phyloP scores from a whole-genome alignment of 2,797 vertebrate genomes.

The Liasis olivaceus region DNA sequence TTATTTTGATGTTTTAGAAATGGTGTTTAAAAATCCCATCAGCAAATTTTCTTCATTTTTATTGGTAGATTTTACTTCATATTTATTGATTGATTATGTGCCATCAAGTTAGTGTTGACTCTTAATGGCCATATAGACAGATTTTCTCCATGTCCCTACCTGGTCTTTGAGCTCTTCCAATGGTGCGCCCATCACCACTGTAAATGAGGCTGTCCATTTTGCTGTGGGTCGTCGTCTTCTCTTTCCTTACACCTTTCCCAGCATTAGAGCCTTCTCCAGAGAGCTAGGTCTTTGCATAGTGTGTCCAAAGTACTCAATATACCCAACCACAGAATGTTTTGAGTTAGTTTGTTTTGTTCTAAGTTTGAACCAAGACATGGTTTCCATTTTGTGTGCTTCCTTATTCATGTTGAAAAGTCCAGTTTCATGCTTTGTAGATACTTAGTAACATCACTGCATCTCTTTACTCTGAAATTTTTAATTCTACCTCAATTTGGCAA shows the following conservation, averaged over 20 bases:
- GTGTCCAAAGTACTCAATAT: neutral
- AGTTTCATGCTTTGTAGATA: neutral
- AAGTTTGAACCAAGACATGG: neutral
- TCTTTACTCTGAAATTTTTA: neutral
- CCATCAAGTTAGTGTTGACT: neutral
- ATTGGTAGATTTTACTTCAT: neutral
- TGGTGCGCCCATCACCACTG: neutral
- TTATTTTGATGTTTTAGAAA: neutral
- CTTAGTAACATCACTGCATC: neutral
- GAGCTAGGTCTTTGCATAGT: neutral
- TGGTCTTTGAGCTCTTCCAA: neutral
- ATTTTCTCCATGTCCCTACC: neutral
- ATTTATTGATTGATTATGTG: neutral
- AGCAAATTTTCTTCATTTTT: neutral
- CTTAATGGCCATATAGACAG: neutral
- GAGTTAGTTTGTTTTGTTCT: neutral
- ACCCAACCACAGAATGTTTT: neutral
- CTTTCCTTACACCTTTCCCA: neutral
- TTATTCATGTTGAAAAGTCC: neutral
- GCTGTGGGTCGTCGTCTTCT: neutral
- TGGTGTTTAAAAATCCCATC: neutral
- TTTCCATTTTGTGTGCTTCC: neutral
- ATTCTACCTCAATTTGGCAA: neutral
- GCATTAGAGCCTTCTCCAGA: neutral
- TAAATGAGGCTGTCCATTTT: neutral